Percentiles rank a stretch among this genome's conserved stretches.
Evolutionary conservation across 2,797 vertebrate genomes (phyloP).

Genomic region (Malacoraja senta): DNA sequence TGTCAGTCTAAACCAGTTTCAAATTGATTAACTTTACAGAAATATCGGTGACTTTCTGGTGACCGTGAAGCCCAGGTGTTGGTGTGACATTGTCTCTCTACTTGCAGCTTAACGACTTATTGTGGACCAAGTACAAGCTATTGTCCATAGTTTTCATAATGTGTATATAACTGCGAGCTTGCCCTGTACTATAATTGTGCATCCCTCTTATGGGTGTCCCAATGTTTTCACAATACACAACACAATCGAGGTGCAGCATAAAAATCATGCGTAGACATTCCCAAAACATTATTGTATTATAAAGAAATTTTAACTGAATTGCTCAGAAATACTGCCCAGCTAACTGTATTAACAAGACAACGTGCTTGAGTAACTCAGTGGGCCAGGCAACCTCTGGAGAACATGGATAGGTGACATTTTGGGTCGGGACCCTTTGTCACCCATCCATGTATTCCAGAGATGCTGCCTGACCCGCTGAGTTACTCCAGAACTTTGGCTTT

Average conservation of each 20-base stretch:
- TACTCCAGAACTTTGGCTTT: too few relatives aligned
- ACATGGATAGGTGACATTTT: too few relatives aligned
- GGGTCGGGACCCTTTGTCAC: too few relatives aligned
- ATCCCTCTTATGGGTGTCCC: not conserved
- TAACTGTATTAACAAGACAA: too few relatives aligned
- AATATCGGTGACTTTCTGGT: not conserved
- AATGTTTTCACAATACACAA: not conserved
- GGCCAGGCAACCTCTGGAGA: not conserved
- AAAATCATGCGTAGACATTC: not conserved
- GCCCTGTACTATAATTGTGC: not conserved
- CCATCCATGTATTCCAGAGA: too few relatives aligned
- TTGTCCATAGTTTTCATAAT: not conserved
- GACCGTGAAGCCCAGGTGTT: not conserved
- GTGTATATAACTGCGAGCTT: not conserved
- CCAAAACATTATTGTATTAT: not conserved
- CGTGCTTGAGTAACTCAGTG: too few relatives aligned
- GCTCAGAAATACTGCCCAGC: not conserved
- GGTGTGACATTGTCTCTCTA: not conserved
- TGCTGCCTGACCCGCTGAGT: too few relatives aligned
- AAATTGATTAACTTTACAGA: not conserved
- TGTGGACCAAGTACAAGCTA: not conserved
- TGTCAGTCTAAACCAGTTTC: not conserved
- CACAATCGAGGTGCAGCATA: not conserved
- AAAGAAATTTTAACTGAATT: not conserved
- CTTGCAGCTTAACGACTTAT: not conserved